These are phyloP conservation scores for Alethe diademata DNA, from an alignment of 2,113 vertebrate genomes.

Conservation along the genomic window DNA sequence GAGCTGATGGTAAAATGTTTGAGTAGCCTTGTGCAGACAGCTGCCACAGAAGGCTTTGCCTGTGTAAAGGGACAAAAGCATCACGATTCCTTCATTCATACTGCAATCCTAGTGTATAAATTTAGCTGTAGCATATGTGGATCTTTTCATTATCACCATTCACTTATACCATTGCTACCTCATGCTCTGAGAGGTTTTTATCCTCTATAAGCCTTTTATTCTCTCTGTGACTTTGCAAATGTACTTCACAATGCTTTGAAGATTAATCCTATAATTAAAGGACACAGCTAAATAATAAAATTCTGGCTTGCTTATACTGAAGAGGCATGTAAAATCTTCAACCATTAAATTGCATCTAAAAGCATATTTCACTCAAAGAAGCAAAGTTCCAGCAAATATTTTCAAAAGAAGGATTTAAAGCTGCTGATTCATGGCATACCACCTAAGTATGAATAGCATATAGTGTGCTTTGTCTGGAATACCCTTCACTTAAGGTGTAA, in stretches of 20 bases:
- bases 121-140: neutral
- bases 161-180: neutral
- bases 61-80: neutral
- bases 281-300: neutral
- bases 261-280: slow-evolving; percentile 38
- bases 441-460: neutral
- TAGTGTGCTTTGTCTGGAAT: neutral
- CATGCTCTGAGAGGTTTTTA: neutral
- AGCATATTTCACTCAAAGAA: neutral
- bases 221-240: neutral
- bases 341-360: neutral
- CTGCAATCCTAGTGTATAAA: neutral
- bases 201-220: neutral
- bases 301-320: neutral
- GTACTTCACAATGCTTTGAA: neutral
- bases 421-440: neutral
- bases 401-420: neutral
- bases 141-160: neutral
- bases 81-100: neutral
- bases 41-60: neutral
- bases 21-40: neutral
- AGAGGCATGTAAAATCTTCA: neutral
- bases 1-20: neutral
- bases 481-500: neutral
- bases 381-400: neutral